phyloP scores from a whole-genome alignment of 1,140 invertebrate species.

The Mycetomoellerius zeteki region DNA sequence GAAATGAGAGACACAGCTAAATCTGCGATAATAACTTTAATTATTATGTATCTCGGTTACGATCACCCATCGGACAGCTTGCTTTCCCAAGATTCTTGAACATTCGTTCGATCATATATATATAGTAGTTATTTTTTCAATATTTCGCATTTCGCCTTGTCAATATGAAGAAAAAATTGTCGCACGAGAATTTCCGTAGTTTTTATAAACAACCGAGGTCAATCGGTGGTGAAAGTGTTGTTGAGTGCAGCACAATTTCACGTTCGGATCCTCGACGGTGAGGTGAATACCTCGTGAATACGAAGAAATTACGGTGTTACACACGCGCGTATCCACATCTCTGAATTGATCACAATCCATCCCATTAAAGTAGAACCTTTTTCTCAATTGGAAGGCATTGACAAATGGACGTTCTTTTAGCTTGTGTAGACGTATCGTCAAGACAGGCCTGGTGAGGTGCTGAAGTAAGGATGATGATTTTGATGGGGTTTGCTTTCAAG shows the following conservation, averaged over 20 bases:
- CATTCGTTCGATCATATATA: slow-evolving; percentile 7
- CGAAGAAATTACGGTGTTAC: slow-evolving; percentile 37
- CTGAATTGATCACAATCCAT: slow-evolving; percentile 26
- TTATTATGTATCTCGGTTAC: slow-evolving; percentile 15
- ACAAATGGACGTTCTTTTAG: slow-evolving; percentile 82
- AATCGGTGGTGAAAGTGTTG: slow-evolving; percentile 31
- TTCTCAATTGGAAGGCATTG: slow-evolving; percentile 69
- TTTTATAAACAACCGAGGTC: slow-evolving; percentile 25
- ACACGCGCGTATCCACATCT: slow-evolving; percentile 35
- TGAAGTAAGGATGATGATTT: slow-evolving; percentile 76
- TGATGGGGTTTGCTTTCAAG: slow-evolving; percentile 72
- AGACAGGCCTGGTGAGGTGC: slow-evolving; percentile 82
- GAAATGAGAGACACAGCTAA: slow-evolving; percentile 1
- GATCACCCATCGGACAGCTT: slow-evolving; percentile 8
- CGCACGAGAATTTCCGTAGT: slow-evolving; percentile 4
- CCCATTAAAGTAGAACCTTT: slow-evolving; percentile 46
- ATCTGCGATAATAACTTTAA: neutral
- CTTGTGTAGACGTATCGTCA: slow-evolving; percentile 83
- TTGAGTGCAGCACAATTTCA: slow-evolving; percentile 56
- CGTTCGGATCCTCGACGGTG: neutral
- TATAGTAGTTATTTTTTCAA: slow-evolving; percentile 16
- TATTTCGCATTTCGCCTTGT: slow-evolving; percentile 36
- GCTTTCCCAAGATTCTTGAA: slow-evolving; percentile 16
- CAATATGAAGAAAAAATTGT: slow-evolving; percentile 19
- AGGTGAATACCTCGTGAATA: neutral